Percentiles rank a stretch among this genome's conserved stretches.
These are phyloP conservation scores for Alloplasta piceator DNA, from an alignment of 2,888 invertebrate genomes.

Conservation along the genomic window DNA sequence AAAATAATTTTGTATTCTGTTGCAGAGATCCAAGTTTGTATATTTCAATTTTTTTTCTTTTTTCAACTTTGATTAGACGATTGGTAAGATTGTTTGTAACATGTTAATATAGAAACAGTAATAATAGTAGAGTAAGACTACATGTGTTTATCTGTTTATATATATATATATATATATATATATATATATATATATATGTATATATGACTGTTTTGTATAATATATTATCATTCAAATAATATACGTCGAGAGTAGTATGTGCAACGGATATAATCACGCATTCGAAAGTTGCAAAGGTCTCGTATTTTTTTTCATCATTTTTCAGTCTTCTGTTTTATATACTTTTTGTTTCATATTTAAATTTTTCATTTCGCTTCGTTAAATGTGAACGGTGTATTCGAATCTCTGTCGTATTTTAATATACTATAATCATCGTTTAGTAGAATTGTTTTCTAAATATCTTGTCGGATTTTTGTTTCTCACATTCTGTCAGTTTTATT, in stretches of 20 bases:
- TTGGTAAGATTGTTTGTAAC: slow-evolving; percentile 76
- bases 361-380: slow-evolving; percentile 71
- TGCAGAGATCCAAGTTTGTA: slow-evolving; percentile 76
- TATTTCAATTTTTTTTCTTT: slow-evolving; percentile 56
- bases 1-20: slow-evolving; percentile 19
- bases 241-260: slow-evolving; percentile 71
- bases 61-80: slow-evolving; percentile 78
- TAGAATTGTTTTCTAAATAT: neutral
- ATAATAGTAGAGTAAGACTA: slow-evolving; percentile 77
- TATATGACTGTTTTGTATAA: slow-evolving; percentile 58
- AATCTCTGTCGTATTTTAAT: slow-evolving; percentile 28
- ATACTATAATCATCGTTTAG: neutral
- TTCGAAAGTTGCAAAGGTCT: slow-evolving; percentile 75
- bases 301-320: slow-evolving; percentile 57
- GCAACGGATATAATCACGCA: slow-evolving; percentile 72
- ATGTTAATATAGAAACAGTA: slow-evolving; percentile 78
- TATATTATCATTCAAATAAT: slow-evolving; percentile 71
- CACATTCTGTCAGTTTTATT: neutral
- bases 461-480: neutral
- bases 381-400: slow-evolving; percentile 44
- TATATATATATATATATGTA: slow-evolving; percentile 57
- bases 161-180: slow-evolving; percentile 58
- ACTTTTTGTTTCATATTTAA: slow-evolving; percentile 62
- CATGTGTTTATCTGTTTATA: slow-evolving; percentile 69
- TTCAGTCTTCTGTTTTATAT: slow-evolving; percentile 71